These are phyloP conservation scores for Lasioglossum malachurum DNA, from an alignment of 2,888 invertebrate species.

Conservation along the genomic window DNA sequence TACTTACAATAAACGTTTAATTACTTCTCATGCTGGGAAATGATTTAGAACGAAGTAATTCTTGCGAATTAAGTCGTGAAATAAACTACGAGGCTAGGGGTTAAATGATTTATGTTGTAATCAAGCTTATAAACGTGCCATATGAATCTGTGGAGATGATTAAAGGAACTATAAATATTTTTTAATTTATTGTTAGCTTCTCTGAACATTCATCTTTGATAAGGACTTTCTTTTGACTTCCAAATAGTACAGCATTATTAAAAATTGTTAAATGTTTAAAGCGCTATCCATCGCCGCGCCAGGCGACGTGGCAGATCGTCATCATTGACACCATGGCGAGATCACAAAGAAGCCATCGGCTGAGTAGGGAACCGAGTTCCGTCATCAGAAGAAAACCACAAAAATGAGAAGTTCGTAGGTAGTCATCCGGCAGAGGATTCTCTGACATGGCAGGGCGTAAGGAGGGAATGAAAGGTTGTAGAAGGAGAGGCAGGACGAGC, in stretches of 20 bases:
- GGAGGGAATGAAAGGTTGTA: constrained; percentile 36
- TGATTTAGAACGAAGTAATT: neutral
- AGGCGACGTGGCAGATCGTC: neutral
- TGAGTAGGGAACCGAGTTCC: neutral
- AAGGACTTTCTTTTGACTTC: no score
- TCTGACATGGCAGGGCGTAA: constrained; percentile 26
- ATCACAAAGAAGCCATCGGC: constrained; percentile 7
- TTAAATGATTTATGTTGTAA: neutral
- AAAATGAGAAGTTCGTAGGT: constrained; percentile 31
- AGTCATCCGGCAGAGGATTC: constrained; percentile 13
- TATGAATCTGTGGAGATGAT: neutral
- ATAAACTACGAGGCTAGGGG: neutral
- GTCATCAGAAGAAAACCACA: constrained; percentile 34
- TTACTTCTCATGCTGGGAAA: neutral
- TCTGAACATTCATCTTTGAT: no score
- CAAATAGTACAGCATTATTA: no score
- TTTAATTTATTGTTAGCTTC: neutral
- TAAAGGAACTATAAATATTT: neutral
- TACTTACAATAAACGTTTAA: neutral
- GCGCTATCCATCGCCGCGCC: no score
- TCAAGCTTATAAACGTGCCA: neutral
- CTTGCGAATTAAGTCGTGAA: neutral
- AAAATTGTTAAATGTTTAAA: no score
- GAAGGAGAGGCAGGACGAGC: constrained; percentile 48
- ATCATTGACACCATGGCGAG: neutral